phyloP scores from a whole-genome alignment of 2,888 invertebrate species.

The Drosophila quinaria region DNA sequence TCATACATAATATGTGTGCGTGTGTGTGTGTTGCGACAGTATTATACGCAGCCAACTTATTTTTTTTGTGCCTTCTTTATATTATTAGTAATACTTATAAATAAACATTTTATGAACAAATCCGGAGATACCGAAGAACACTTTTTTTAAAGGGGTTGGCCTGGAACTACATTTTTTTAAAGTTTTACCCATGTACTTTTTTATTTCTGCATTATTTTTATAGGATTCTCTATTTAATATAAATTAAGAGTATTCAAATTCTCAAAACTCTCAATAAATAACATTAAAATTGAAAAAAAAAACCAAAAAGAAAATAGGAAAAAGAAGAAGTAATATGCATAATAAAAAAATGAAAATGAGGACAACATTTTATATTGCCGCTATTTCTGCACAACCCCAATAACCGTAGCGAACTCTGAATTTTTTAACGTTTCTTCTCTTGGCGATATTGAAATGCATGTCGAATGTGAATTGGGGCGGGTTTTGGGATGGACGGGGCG shows the following conservation, averaged over 20 bases:
- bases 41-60: slow-evolving; percentile 15
- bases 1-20: slow-evolving; percentile 1
- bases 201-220: no score
- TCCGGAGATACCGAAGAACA: not conserved
- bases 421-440: slow-evolving; percentile 10
- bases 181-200: no score
- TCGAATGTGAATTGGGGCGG: slow-evolving; percentile 8
- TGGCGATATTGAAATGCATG: slow-evolving; percentile 17
- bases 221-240: not conserved
- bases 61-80: slow-evolving; percentile 17
- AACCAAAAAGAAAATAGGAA: not conserved
- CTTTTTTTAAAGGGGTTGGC: no score
- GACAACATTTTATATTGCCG: slow-evolving; percentile 7
- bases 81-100: slow-evolving; percentile 46
- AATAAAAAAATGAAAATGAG: slow-evolving; percentile 7
- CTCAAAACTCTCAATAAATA: not conserved
- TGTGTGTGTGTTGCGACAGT: slow-evolving; percentile 14
- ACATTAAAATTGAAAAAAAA: not conserved
- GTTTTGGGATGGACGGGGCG: not conserved
- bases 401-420: slow-evolving; percentile 4
- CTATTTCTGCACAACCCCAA: not conserved
- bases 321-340: not conserved
- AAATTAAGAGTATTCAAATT: not conserved
- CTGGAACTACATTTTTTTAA: no score
- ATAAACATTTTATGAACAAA: slow-evolving; percentile 22